Evolutionary conservation across 2,888 invertebrate genomes (phyloP).

Genomic region (Cerastis leucographa): DNA sequence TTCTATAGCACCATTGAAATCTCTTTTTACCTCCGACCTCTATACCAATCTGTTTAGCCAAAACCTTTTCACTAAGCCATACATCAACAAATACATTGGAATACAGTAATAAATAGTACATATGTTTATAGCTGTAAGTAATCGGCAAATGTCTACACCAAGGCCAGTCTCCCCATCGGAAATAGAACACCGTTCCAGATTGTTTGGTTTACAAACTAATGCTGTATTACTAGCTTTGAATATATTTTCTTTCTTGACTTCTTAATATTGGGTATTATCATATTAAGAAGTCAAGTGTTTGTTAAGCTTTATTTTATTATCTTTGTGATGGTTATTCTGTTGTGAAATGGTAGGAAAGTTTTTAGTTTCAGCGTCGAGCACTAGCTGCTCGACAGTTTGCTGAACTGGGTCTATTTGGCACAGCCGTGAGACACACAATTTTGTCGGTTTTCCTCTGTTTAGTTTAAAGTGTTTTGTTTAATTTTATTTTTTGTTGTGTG

Average conservation of each 20-base stretch:
- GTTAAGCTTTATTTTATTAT: constrained; percentile 1
- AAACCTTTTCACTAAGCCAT: constrained; percentile 21
- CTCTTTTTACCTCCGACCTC: background rate
- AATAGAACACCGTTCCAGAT: constrained; percentile 76
- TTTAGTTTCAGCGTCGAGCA: background rate
- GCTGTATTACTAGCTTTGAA: constrained; percentile 36
- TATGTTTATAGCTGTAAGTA: constrained; percentile 70
- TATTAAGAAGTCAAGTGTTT: background rate
- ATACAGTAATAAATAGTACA: constrained; percentile 66
- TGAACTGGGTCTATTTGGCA: too few species aligned
- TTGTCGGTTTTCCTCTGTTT: too few species aligned
- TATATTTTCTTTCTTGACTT: constrained; percentile 35
- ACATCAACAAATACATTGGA: constrained; percentile 44
- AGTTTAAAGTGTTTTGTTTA: too few species aligned
- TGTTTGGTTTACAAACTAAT: constrained; percentile 70
- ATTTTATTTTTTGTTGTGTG: too few species aligned
- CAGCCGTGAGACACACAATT: too few species aligned
- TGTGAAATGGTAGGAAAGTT: background rate
- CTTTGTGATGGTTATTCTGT: background rate
- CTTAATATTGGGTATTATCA: constrained; percentile 26
- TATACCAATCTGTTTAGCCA: background rate
- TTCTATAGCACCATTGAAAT: background rate
- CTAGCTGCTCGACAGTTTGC: too few species aligned
- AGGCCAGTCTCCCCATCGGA: constrained; percentile 75
- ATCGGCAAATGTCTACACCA: constrained; percentile 78